These are phyloP conservation scores for Eupeodes corollae DNA, from an alignment of 1,140 invertebrate species.

Conservation along the genomic window DNA sequence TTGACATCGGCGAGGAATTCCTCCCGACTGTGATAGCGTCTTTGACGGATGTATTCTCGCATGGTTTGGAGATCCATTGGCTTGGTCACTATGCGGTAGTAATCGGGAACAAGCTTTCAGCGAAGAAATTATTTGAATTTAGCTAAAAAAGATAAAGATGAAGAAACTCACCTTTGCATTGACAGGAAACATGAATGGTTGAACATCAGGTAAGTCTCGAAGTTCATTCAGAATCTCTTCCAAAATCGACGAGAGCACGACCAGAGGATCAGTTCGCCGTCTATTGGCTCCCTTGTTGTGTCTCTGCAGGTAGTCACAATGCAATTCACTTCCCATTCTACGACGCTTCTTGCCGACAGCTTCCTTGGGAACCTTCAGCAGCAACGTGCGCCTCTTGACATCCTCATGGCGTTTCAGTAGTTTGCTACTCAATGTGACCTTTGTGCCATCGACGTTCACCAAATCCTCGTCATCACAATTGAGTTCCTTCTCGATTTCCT, in stretches of 20 bases:
- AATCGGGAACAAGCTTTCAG: conserved; percentile 82
- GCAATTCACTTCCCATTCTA: conserved; percentile 56
- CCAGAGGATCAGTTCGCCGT: conserved; percentile 89
- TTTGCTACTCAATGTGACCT: conserved; percentile 72
- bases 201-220: conserved; percentile 80
- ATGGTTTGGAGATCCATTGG: conserved; percentile 98
- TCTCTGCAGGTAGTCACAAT: conserved; percentile 88
- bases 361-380: conserved; percentile 77
- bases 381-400: conserved; percentile 61
- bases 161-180: conserved; percentile 62
- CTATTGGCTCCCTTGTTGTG: conserved; percentile 81
- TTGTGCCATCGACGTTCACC: conserved; percentile 85
- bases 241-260: conserved; percentile 85
- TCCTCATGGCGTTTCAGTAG: conserved; percentile 69
- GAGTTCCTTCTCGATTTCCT: conserved; percentile 64
- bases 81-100: conserved; percentile 79
- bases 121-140: conserved; percentile 9
- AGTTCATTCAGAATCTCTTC: conserved; percentile 92
- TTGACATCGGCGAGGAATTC: conserved; percentile 91
- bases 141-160: neutral
- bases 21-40: conserved; percentile 87
- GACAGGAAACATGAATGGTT: conserved; percentile 89
- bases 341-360: conserved; percentile 58
- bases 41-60: conserved; percentile 79
- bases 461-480: conserved; percentile 74